phyloP scores from a whole-genome alignment of 2,113 vertebrate genomes.

The Acrocephalus kingi region DNA sequence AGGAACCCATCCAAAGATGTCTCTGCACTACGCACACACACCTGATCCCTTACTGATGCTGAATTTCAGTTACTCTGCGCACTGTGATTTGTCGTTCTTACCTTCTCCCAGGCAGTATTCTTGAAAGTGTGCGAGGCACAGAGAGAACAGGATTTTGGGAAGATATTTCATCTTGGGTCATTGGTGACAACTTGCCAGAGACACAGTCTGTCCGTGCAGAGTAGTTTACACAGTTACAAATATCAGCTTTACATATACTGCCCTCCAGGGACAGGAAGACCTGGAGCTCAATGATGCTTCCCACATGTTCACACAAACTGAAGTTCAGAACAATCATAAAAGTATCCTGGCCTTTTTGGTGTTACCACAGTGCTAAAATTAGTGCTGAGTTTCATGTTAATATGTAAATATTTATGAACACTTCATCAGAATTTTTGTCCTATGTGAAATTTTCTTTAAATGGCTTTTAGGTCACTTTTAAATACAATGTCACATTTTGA shows the following conservation, averaged over 20 bases:
- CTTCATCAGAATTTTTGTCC: constrained; percentile 75
- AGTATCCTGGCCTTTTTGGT: background rate
- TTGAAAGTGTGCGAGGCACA: background rate
- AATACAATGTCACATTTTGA: constrained; percentile 78
- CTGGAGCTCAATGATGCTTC: background rate
- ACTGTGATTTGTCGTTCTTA: background rate
- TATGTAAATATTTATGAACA: constrained; percentile 57
- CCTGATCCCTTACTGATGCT: fast-evolving
- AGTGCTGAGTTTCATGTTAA: background rate
- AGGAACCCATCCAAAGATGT: background rate
- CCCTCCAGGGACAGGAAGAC: background rate
- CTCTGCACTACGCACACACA: fast-evolving
- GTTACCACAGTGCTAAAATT: background rate
- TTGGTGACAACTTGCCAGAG: background rate
- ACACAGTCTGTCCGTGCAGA: background rate
- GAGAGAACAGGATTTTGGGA: background rate
- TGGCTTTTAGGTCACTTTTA: constrained; percentile 76
- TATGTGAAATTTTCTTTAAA: constrained; percentile 78
- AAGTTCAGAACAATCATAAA: background rate
- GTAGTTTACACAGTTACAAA: background rate
- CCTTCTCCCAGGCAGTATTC: background rate
- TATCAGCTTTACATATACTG: background rate
- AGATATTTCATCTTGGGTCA: background rate
- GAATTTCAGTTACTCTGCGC: background rate
- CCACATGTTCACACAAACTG: background rate